Conservation (phyloP, 2,888 invertebrate species). For the Barypeithes pellucidus region DNA sequence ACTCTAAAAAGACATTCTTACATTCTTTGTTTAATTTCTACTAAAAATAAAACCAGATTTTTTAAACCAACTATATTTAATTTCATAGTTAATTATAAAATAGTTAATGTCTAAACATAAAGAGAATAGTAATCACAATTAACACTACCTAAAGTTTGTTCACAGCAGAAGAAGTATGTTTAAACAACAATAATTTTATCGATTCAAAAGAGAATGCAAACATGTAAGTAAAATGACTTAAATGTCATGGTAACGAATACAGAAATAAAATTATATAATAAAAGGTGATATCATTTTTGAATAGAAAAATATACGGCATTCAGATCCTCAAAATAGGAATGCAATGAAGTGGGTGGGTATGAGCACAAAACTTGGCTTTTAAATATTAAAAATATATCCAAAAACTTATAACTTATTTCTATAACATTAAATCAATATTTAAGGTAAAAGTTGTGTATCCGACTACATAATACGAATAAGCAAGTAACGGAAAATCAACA, state of each 20-base stretch:
- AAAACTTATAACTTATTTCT: too few species aligned
- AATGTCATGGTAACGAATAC: neutral
- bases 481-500: too few species aligned
- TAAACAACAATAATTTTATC: neutral
- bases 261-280: neutral
- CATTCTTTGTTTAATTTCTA: neutral
- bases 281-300: neutral
- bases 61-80: slow-evolving; percentile 19
- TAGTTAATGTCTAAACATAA: neutral
- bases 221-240: slow-evolving; percentile 11
- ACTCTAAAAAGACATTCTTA: neutral
- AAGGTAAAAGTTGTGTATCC: too few species aligned
- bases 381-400: too few species aligned
- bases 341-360: neutral
- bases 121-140: slow-evolving; percentile 10
- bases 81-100: slow-evolving; percentile 9
- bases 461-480: too few species aligned
- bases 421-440: too few species aligned
- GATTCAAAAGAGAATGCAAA: slow-evolving; percentile 32
- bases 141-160: slow-evolving; percentile 8
- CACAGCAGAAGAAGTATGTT: slow-evolving; percentile 13
- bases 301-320: neutral
- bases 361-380: neutral
- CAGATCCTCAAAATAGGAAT: neutral
- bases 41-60: neutral